Conservation (phyloP, 2,113 vertebrate species). For the Brienomyrus brachyistius region DNA sequence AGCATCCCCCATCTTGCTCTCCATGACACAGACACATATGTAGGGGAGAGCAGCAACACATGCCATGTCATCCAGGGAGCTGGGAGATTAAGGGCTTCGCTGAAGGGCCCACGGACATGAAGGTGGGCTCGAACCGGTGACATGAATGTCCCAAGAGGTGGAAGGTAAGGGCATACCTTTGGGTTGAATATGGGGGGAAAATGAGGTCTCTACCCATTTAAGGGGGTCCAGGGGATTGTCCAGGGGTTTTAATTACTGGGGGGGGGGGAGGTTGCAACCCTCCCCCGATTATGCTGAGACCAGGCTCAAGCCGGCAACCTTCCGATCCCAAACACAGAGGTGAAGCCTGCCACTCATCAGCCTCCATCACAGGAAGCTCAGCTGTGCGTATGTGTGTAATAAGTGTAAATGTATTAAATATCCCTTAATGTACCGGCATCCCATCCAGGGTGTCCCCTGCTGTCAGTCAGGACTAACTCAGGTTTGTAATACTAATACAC, state of each 20-base stretch:
- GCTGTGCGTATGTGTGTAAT: background rate
- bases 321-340: background rate
- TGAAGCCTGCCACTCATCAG: background rate
- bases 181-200: too few species aligned
- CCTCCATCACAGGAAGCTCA: background rate
- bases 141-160: background rate
- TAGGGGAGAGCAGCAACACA: background rate
- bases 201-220: too few species aligned
- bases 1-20: background rate
- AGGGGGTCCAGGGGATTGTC: too few species aligned
- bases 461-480: background rate
- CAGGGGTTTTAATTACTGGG: too few species aligned
- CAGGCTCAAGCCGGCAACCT: background rate
- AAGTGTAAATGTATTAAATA: background rate
- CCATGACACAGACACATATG: background rate
- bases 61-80: too few species aligned
- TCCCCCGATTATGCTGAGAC: too few species aligned
- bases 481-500: background rate
- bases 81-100: too few species aligned
- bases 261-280: too few species aligned
- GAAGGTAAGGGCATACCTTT: too few species aligned
- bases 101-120: too few species aligned
- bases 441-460: background rate
- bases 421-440: background rate
- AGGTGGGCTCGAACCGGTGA: too few species aligned